A percentile compares a stretch with the other conserved stretches of the same genome.
Conservation (phyloP, 2,113 vertebrate species). For the Laterallus jamaicensis region DNA sequence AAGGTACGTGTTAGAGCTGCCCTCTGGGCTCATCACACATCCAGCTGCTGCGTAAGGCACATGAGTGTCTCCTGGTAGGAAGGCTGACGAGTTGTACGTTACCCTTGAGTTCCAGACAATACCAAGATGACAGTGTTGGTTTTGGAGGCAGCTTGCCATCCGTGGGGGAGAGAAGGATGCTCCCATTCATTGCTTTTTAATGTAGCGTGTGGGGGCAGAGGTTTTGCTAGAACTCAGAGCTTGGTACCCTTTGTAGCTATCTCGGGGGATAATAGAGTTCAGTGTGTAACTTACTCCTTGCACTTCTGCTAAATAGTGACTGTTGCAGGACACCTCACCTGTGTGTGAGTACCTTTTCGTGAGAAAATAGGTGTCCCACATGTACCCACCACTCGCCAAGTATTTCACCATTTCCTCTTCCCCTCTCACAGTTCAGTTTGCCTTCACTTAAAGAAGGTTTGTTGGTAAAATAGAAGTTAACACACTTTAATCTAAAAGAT, state of each 20-base stretch:
- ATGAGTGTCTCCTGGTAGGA: accelerated
- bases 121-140: not conserved
- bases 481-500: not conserved
- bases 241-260: not conserved
- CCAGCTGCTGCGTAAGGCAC: not conserved
- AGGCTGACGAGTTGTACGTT: not conserved
- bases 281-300: not conserved
- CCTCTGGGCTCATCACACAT: not conserved
- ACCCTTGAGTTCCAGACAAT: not conserved
- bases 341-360: not conserved
- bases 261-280: not conserved
- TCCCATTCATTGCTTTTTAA: not conserved
- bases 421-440: not conserved
- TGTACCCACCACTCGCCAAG: not conserved
- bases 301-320: not conserved
- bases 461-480: not conserved
- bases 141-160: not conserved
- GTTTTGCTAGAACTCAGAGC: not conserved
- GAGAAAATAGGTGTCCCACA: not conserved
- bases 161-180: accelerated
- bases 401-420: not conserved
- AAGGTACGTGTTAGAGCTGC: conserved; percentile 77
- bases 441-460: not conserved
- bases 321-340: not conserved
- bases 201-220: not conserved